Evolutionary conservation across 2,797 vertebrate genomes (phyloP), one percentile per base, ranked within the genome.

Genomic region (Clamator glandarius): DNA sequence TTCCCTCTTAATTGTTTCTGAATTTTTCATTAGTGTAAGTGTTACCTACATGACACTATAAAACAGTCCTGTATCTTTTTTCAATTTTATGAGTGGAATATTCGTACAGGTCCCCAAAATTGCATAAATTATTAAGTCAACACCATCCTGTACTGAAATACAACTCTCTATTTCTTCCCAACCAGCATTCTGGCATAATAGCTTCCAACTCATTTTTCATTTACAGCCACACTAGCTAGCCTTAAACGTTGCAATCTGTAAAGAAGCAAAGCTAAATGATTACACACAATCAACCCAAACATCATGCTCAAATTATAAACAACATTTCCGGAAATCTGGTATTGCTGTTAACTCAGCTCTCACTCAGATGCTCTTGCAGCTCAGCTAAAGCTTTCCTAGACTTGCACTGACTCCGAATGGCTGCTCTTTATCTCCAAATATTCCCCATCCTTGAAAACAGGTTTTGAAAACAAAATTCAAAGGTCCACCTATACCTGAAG

Each of bases 191-290:
- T 21, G 75, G 42, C 21, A 19, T 28, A 78, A 77, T 12, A 66
- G 19, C 66, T 84, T 78, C 29, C n/a, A 83, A 88, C 33, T 75
- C 4, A 31, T 48, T 80, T 83, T 84, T 85, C 25, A 88, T 68
- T 84, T 91, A 68, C 36, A 66, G 28, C 25, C 5, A 0, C 2
- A 68, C 19, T 76, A 83, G 75, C 24, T 87, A 94, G 82, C 67
- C 28, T 83, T 78, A 88, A 81, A 79, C 0, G 4, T 76, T 44
- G 64, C 44, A 84, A 66, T 54, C 23, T 91, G 39, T 13, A 73
- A 75, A 84, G 59, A 67, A 76, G 44, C 31, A 94, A 92, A 95
- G 93, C n/a, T 62, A 84, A 94, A 85, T 63, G 15, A 87, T 63
- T 68, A 70, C 11, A 72, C 12, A 31, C 11, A 61, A 80, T 72